Conservation (phyloP, 2,113 vertebrate species). For the Aviceda subcristata region DNA sequence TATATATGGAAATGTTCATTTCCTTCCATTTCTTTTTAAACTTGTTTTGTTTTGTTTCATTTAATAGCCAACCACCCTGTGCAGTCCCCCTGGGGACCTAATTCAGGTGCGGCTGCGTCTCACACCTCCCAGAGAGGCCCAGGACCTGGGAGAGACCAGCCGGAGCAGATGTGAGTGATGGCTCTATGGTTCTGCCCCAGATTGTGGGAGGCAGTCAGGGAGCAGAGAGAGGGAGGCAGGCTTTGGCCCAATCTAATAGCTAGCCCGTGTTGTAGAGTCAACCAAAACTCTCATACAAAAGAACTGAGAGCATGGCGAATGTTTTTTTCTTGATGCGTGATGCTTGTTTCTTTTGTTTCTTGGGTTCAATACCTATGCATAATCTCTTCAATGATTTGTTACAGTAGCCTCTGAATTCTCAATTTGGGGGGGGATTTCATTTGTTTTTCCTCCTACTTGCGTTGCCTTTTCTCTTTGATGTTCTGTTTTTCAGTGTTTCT, state of each 20-base stretch:
- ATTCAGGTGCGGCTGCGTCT: not conserved
- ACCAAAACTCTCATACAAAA: not conserved
- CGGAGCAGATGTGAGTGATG: not conserved
- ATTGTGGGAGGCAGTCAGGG: not conserved
- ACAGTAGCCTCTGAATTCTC: not conserved
- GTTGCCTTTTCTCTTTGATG: not conserved
- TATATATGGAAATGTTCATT: not conserved
- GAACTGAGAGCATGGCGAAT: not conserved
- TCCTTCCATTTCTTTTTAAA: not conserved
- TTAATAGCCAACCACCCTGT: not conserved
- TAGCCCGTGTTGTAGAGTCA: not conserved
- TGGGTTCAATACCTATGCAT: not conserved
- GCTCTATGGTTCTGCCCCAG: not conserved
- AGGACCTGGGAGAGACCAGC: not conserved
- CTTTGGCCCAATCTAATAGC: not conserved
- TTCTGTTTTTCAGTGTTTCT: not conserved
- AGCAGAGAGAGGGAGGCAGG: not conserved
- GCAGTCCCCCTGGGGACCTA: not conserved
- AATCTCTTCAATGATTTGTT: not conserved
- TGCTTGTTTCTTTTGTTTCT: not conserved
- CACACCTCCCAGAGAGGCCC: fast-evolving
- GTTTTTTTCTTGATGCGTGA: not conserved
- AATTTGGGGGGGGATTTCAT: not conserved
- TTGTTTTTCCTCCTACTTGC: not conserved
- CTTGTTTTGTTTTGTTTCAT: not conserved